These are phyloP conservation scores for Eupithecia subfuscata DNA, from an alignment of 2,888 invertebrate genomes.

Conservation along the genomic window DNA sequence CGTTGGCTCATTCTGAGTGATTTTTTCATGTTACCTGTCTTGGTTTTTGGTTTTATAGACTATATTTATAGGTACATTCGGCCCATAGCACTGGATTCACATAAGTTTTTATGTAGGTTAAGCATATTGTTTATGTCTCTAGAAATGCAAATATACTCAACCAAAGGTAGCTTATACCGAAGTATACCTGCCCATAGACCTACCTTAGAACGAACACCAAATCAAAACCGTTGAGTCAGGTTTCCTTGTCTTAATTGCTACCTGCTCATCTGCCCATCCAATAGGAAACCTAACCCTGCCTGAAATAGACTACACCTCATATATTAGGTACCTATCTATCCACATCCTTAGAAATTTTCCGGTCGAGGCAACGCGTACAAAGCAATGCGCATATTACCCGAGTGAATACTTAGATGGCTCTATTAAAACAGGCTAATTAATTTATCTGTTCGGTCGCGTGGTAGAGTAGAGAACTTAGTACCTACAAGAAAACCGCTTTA, in stretches of 20 bases:
- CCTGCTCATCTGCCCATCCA: neutral
- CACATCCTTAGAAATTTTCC: constrained; percentile 36
- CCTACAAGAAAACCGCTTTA: neutral
- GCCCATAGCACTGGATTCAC: neutral
- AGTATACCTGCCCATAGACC: neutral
- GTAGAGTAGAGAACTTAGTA: neutral
- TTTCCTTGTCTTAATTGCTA: neutral
- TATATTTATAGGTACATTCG: neutral
- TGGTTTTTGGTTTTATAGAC: neutral
- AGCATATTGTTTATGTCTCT: neutral
- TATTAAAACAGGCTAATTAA: neutral
- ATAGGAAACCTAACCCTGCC: neutral
- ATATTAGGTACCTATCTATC: neutral
- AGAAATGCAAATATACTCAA: neutral
- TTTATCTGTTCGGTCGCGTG: neutral
- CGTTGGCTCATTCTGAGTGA: neutral
- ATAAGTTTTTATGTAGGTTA: neutral
- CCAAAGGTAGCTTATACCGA: neutral
- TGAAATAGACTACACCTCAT: neutral
- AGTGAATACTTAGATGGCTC: constrained; percentile 16
- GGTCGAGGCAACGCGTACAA: constrained; percentile 49
- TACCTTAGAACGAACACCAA: neutral
- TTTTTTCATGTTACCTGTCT: neutral
- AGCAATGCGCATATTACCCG: constrained; percentile 53
- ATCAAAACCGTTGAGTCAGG: neutral